Conservation (phyloP, 2,888 invertebrate genomes). For the Dicranocentrus wangi region DNA sequence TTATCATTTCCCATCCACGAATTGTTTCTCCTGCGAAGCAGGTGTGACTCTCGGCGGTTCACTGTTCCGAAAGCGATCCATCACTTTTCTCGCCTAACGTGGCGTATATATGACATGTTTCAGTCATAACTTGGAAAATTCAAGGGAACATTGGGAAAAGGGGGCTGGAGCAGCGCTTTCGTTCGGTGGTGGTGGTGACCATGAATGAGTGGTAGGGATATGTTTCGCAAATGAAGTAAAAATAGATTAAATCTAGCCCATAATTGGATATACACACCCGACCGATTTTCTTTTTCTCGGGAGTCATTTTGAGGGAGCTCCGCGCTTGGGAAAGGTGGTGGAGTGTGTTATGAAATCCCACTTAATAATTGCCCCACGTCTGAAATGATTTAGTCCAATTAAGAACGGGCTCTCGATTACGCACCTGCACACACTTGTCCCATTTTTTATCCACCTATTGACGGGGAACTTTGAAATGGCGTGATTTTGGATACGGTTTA, state of each 20-base stretch:
- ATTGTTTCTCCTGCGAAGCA: neutral
- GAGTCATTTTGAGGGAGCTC: no score
- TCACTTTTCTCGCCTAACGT: conserved; percentile 22
- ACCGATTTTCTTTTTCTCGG: neutral
- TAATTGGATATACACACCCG: neutral
- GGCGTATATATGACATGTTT: conserved; percentile 33
- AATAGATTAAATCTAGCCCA: neutral
- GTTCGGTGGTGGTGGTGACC: neutral
- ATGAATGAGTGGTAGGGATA: neutral
- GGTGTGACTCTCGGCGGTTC: neutral
- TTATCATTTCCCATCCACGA: neutral
- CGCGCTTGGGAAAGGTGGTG: no score
- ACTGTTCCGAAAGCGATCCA: conserved; percentile 35
- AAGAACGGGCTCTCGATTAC: no score
- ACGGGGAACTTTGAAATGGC: no score
- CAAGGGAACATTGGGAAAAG: no score
- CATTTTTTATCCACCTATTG: no score
- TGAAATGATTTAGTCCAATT: no score
- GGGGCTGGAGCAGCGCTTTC: neutral
- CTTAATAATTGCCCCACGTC: no score
- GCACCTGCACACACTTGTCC: no score
- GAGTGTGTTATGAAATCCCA: no score
- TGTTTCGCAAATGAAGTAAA: conserved; percentile 11
- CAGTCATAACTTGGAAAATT: conserved; percentile 12
- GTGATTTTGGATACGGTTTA: no score